A percentile compares a stretch with the other conserved stretches of the same genome.
Evolutionary conservation across 1,140 invertebrate genomes (phyloP).

Genomic region (Dermatophagoides farinae): DNA sequence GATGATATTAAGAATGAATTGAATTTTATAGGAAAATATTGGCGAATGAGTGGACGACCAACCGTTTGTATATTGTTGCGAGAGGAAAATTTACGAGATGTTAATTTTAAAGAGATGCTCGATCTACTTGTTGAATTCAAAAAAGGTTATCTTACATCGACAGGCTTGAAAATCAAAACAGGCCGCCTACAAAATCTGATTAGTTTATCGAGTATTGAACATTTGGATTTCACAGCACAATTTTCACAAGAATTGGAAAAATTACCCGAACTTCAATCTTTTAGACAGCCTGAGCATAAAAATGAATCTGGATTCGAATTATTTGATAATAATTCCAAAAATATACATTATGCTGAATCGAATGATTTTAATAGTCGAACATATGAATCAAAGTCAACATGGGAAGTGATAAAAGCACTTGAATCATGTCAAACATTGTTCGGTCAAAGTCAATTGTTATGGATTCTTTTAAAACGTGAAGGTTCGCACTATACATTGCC

Average conservation of each 20-base stretch:
- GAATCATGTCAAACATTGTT: constrained; percentile 46
- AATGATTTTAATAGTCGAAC: constrained; percentile 31
- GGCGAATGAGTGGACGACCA: constrained; percentile 86
- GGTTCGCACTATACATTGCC: constrained; percentile 49
- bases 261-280: constrained; percentile 36
- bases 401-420: constrained; percentile 50
- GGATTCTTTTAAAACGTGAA: constrained; percentile 58
- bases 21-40: constrained; percentile 83
- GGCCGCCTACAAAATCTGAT: constrained; percentile 75
- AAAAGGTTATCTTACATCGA: constrained; percentile 67
- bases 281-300: constrained; percentile 50
- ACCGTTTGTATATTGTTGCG: constrained; percentile 87
- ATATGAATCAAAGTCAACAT: constrained; percentile 35
- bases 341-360: constrained; percentile 45
- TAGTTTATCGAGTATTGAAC: constrained; percentile 71
- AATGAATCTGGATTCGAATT: constrained; percentile 86
- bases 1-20: constrained; percentile 97
- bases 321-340: constrained; percentile 82
- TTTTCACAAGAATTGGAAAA: constrained; percentile 37
- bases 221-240: constrained; percentile 80
- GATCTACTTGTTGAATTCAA: constrained; percentile 90
- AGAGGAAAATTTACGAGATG: constrained; percentile 89
- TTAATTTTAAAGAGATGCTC: constrained; percentile 88
- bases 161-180: constrained; percentile 72
- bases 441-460: constrained; percentile 58